Conservation (phyloP, 2,113 vertebrate genomes). For the Zosterops hypoxanthus region DNA sequence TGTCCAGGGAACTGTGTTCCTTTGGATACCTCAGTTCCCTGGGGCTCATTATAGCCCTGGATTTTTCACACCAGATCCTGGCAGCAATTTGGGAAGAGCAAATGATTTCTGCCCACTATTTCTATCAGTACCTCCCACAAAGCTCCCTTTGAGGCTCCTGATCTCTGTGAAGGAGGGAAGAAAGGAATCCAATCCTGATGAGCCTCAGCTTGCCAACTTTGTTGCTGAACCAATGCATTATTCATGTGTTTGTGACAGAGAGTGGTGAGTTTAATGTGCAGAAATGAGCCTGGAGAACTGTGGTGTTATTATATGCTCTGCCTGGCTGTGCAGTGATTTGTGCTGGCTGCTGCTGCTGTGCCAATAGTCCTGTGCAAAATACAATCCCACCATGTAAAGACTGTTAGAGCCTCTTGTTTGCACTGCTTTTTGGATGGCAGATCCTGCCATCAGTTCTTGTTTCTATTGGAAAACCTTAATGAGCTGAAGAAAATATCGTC, state of each 20-base stretch:
- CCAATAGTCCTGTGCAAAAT: not conserved
- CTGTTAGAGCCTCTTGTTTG: not conserved
- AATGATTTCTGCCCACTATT: not conserved
- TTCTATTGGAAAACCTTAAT: not conserved
- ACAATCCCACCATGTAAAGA: not conserved
- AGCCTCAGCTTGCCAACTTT: not conserved
- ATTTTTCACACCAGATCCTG: not conserved
- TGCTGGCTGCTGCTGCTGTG: not conserved
- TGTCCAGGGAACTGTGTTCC: not conserved
- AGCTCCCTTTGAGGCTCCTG: not conserved
- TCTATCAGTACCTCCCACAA: not conserved
- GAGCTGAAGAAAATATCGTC: not conserved
- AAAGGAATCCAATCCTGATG: not conserved
- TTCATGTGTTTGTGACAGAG: constrained; percentile 12
- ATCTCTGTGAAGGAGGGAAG: not conserved
- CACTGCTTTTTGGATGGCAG: not conserved
- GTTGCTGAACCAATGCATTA: constrained; percentile 6
- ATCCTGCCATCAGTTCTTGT: not conserved
- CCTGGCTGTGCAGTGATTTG: not conserved
- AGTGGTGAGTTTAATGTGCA: not conserved
- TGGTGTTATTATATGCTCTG: not conserved
- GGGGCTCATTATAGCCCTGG: not conserved
- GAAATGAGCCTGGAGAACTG: not conserved
- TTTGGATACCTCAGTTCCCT: not conserved
- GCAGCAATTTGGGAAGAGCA: not conserved